These are phyloP conservation scores for Gambusia affinis DNA, from an alignment of 2,113 vertebrate genomes.

Conservation along the genomic window DNA sequence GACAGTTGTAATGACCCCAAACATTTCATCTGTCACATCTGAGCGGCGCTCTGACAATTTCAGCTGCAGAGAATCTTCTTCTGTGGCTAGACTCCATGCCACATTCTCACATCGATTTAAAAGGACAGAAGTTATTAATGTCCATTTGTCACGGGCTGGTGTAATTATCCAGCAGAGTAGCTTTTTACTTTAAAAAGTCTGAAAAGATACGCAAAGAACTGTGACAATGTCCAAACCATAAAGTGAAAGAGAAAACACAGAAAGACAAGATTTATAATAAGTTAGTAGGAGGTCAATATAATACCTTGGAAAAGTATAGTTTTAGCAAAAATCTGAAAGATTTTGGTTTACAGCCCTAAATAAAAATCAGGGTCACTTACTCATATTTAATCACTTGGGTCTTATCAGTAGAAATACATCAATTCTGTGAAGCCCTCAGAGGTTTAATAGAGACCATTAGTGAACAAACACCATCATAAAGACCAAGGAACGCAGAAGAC, in stretches of 20 bases:
- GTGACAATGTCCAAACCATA: constrained; percentile 8
- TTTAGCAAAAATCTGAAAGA: background rate
- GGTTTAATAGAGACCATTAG: background rate
- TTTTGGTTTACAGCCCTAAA: background rate
- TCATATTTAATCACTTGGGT: too few relatives aligned
- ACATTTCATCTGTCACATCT: constrained; percentile 73
- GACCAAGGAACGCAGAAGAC: background rate
- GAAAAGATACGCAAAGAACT: constrained; percentile 6
- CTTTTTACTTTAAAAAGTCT: constrained; percentile 15
- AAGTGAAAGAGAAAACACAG: background rate
- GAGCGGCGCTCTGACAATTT: constrained; percentile 46
- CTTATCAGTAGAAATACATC: background rate
- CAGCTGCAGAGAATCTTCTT: constrained; percentile 44
- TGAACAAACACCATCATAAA: background rate
- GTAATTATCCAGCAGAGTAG: constrained; percentile 38
- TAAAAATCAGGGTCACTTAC: background rate
- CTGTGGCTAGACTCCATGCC: constrained; percentile 37
- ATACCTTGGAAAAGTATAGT: background rate
- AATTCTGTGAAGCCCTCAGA: background rate
- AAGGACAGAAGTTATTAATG: constrained; percentile 32
- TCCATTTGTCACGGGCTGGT: constrained; percentile 42
- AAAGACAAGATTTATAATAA: constrained; percentile 4
- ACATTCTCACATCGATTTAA: constrained; percentile 29
- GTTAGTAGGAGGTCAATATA: background rate
- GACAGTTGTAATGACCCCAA: constrained; percentile 75